Evolutionary conservation across 2,113 vertebrate species (phyloP).

Genomic region (Suncus etruscus): DNA sequence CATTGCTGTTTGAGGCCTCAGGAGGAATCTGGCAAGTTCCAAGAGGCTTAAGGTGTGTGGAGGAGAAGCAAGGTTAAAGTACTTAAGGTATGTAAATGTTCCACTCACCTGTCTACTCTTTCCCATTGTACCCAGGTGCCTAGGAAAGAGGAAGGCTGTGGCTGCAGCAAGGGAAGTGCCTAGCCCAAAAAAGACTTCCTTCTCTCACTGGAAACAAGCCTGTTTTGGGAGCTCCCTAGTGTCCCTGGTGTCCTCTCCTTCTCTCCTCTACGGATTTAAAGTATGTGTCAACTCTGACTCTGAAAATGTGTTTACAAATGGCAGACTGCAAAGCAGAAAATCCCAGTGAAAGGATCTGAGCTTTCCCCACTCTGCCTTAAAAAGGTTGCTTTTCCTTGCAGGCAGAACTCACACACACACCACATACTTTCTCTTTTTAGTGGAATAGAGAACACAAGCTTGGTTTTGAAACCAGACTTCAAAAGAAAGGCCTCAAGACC

Average conservation of each 20-base stretch:
- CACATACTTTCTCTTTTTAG: too few species aligned
- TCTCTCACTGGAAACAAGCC: not conserved
- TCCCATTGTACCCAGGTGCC: too few species aligned
- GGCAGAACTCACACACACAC: not conserved
- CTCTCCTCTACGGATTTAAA: not conserved
- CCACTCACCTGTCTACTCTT: too few species aligned
- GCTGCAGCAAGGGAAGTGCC: fast-evolving
- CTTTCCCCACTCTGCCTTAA: not conserved
- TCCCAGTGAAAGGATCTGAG: not conserved
- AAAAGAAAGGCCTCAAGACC: not conserved
- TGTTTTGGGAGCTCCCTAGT: not conserved
- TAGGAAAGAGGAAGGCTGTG: not conserved
- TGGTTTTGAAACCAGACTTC: not conserved
- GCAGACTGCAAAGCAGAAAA: not conserved
- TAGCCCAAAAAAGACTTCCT: not conserved
- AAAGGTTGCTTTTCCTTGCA: not conserved
- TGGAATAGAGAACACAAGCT: not conserved
- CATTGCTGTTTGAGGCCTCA: not conserved
- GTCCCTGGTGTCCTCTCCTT: not conserved
- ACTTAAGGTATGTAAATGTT: not conserved
- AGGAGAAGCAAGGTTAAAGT: not conserved
- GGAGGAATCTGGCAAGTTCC: not conserved
- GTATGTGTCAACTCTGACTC: not conserved
- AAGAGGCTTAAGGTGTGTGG: fast-evolving
- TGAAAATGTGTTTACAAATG: not conserved